Conservation (phyloP, 2,888 invertebrate species). For the Andricus quercusramuli region DNA sequence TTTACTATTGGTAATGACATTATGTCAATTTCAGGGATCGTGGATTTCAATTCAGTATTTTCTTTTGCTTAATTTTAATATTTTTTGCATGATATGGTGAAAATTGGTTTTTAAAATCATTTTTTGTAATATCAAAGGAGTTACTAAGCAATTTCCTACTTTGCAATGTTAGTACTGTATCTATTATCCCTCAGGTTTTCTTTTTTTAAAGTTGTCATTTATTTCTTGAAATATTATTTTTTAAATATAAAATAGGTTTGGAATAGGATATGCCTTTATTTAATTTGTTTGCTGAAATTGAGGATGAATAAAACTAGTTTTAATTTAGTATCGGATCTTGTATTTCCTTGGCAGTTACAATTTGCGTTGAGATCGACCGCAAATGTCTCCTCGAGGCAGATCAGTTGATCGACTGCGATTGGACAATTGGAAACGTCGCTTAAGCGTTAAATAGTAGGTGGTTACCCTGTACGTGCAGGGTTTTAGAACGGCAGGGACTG, state of each 20-base stretch:
- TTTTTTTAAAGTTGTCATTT: neutral
- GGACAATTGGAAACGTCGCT: slow-evolving; percentile 45
- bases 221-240: neutral
- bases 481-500: slow-evolving; percentile 43
- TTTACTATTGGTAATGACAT: slow-evolving; percentile 25
- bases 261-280: neutral
- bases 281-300: neutral
- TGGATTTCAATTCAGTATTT: slow-evolving; percentile 2
- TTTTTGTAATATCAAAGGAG: neutral
- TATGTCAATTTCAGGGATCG: slow-evolving; percentile 31
- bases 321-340: neutral
- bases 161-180: neutral
- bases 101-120: neutral
- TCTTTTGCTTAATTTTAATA: neutral
- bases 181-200: neutral
- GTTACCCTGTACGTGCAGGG: slow-evolving; percentile 43
- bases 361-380: slow-evolving; percentile 27
- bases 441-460: slow-evolving; percentile 45
- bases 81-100: neutral
- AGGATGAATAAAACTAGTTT: neutral
- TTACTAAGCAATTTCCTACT: no score
- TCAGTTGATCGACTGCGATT: slow-evolving; percentile 19
- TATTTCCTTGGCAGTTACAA: neutral
- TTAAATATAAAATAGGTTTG: neutral
- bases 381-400: slow-evolving; percentile 30